phyloP scores from a whole-genome alignment of 2,888 invertebrate species.

The Andrena dorsata region DNA sequence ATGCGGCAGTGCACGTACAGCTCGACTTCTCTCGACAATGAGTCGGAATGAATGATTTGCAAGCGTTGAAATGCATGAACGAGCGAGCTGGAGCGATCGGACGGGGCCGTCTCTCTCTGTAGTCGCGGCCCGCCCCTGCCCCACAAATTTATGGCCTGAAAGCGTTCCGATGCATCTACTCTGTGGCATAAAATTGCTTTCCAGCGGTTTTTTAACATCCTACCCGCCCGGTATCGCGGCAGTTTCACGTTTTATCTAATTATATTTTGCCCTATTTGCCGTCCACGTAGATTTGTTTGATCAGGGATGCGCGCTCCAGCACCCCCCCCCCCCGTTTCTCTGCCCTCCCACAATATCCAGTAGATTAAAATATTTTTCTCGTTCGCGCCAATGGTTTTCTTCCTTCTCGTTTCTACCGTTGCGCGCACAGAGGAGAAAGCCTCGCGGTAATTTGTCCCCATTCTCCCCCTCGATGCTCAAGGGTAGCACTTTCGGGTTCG shows the following conservation, averaged over 20 bases:
- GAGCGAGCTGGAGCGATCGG: constrained; percentile 75
- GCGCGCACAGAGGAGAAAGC: neutral
- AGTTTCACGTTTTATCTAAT: constrained; percentile 65
- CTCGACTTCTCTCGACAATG: constrained; percentile 72
- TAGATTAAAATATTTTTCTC: constrained; percentile 34
- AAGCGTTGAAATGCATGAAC: constrained; percentile 78
- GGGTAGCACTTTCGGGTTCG: constrained; percentile 33
- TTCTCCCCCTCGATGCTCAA: constrained; percentile 8
- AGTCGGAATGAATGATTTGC: constrained; percentile 76
- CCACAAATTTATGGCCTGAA: constrained; percentile 73
- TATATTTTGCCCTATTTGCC: constrained; percentile 43
- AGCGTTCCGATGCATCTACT: constrained; percentile 72
- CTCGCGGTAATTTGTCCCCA: constrained; percentile 1
- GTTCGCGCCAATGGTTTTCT: neutral
- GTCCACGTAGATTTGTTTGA: constrained; percentile 31
- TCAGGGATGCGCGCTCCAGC: neutral
- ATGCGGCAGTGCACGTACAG: constrained; percentile 65
- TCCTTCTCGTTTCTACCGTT: neutral
- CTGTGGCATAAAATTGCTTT: constrained; percentile 73
- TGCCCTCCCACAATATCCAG: constrained; percentile 11
- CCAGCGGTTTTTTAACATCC: constrained; percentile 70
- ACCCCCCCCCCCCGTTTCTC: neutral
- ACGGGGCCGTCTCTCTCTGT: constrained; percentile 48
- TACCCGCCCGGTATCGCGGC: constrained; percentile 41
- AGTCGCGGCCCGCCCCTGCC: constrained; percentile 55